Conservation (phyloP, 1,140 invertebrate species). For the Drosophila mayri region DNA sequence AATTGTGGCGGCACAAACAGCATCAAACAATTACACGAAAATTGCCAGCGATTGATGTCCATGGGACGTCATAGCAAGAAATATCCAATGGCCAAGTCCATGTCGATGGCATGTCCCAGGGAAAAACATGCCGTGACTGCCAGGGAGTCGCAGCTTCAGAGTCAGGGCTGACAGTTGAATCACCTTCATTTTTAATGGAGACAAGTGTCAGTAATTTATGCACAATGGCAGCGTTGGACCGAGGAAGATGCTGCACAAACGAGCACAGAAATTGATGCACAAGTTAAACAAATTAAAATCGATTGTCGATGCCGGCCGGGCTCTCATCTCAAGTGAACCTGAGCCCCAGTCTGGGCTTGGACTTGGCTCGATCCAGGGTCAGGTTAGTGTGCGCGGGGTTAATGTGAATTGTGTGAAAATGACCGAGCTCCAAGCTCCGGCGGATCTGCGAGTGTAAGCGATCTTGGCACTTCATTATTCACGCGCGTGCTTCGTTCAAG, state of each 20-base stretch:
- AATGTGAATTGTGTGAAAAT: constrained; percentile 83
- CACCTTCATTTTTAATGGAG: constrained; percentile 84
- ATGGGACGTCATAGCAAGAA: constrained; percentile 66
- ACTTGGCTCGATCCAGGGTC: constrained; percentile 62
- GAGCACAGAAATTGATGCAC: constrained; percentile 80
- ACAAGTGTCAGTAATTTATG: constrained; percentile 84
- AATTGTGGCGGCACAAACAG: constrained; percentile 56
- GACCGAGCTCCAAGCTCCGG: constrained; percentile 29
- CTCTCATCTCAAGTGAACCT: constrained; percentile 55
- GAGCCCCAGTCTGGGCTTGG: constrained; percentile 26
- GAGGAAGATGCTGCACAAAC: constrained; percentile 52
- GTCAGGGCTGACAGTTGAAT: constrained; percentile 75
- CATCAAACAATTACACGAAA: constrained; percentile 79
- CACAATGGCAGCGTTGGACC: constrained; percentile 50
- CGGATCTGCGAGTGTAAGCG: constrained; percentile 64
- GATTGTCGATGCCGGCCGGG: constrained; percentile 61
- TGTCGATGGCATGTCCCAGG: constrained; percentile 59
- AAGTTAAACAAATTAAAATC: constrained; percentile 84
- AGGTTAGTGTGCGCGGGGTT: constrained; percentile 68
- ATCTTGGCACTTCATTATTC: constrained; percentile 85
- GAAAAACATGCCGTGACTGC: constrained; percentile 74
- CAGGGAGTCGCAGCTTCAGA: constrained; percentile 46
- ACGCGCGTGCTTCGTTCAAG: constrained; percentile 79
- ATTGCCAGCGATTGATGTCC: constrained; percentile 81
- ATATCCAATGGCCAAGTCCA: constrained; percentile 30